phyloP scores from a whole-genome alignment of 2,888 invertebrate genomes.

The Nasonovia ribisnigri region DNA sequence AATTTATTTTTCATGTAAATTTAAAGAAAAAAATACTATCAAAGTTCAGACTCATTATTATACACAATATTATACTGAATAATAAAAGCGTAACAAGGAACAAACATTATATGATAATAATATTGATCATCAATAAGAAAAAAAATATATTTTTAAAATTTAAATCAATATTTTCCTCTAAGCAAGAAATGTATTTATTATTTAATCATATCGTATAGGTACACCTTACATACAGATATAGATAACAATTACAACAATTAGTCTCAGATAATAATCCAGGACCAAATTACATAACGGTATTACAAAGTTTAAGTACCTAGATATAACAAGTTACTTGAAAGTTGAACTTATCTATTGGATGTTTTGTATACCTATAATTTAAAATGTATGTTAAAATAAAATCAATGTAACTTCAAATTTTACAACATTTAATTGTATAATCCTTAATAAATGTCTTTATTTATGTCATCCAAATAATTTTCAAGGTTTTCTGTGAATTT shows the following conservation, averaged over 20 bases:
- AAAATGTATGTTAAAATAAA: background rate
- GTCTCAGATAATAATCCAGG: background rate
- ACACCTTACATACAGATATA: background rate
- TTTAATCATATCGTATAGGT: background rate
- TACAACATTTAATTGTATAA: background rate
- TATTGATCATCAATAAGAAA: background rate
- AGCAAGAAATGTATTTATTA: background rate
- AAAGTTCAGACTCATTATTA: background rate
- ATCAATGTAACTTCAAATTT: background rate
- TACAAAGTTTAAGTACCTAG: background rate
- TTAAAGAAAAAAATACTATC: background rate
- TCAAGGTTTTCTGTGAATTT: background rate
- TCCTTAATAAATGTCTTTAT: background rate
- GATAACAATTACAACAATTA: background rate
- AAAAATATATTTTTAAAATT: background rate
- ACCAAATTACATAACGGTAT: background rate
- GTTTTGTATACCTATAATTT: background rate
- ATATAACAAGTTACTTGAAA: background rate
- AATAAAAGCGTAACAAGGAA: background rate
- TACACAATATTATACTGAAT: background rate
- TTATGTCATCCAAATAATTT: background rate
- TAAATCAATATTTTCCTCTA: background rate
- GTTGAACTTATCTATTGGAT: background rate
- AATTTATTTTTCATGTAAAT: background rate
- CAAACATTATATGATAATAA: too few species aligned